phyloP scores from a whole-genome alignment of 2,888 invertebrate genomes.

The Parthenolecanium corni region DNA sequence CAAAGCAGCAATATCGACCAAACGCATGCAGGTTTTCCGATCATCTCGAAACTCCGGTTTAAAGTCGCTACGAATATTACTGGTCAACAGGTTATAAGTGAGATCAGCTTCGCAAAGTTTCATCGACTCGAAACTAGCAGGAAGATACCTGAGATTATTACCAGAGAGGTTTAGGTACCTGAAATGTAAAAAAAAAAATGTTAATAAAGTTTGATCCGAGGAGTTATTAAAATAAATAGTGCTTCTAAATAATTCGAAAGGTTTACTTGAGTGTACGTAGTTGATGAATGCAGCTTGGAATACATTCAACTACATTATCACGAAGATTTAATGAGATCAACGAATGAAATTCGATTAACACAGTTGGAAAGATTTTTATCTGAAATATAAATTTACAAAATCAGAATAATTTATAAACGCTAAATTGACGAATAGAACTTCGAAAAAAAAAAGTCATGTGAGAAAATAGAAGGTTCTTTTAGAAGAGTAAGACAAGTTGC shows the following conservation, averaged over 20 bases:
- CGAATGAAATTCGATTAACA: constrained; percentile 6
- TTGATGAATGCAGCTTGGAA: constrained; percentile 9
- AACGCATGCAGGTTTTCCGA: neutral
- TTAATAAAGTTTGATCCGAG: neutral
- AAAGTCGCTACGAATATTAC: neutral
- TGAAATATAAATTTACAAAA: constrained; percentile 5
- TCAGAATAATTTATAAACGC: too few relatives aligned
- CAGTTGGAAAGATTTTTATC: constrained; percentile 8
- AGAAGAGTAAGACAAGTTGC: too few relatives aligned
- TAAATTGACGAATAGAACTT: too few relatives aligned
- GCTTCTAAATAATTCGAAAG: too few relatives aligned
- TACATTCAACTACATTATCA: constrained; percentile 1
- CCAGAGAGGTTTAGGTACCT: constrained; percentile 13
- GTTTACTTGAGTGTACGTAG: constrained; percentile 1
- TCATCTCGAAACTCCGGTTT: neutral
- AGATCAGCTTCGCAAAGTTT: constrained; percentile 10
- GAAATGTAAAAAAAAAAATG: neutral
- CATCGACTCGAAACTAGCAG: neutral
- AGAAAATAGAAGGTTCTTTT: too few relatives aligned
- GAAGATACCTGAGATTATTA: constrained; percentile 11
- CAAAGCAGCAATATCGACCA: constrained; percentile 7
- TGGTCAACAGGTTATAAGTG: constrained; percentile 13
- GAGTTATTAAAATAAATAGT: neutral
- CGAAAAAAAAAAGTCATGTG: too few relatives aligned
- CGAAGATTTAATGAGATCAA: constrained; percentile 1